Base-by-base conservation (phyloP, 1,140 invertebrate genomes). In the Formica exsecta region DNA sequence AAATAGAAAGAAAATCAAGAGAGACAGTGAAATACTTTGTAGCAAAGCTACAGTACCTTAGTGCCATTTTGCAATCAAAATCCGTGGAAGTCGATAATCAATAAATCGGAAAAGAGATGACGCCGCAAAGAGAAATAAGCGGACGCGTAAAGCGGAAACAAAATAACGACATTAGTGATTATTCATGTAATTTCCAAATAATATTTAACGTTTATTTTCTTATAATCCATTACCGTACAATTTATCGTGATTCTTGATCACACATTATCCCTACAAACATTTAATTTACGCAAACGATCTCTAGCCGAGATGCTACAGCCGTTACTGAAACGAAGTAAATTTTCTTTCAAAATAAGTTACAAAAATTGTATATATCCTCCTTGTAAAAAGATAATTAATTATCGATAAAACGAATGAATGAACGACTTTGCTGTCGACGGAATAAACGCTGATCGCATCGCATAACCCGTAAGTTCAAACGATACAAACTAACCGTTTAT, bases 111-210 rank as follows among this genome's bases (percentile, higher is more conserved):
- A 73, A 71, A 13, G 19, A 29, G 9, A 81, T 32, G n/a, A 32
- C 22, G 75, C 32, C 54, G 71, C 65, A 65, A 29, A 59, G 41
- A 32, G 16, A 61, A 64, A 54, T 62, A 64, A 74, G 25, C 41
- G 19, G 62, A 22, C 54, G 22, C 48, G 68, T 6, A 38, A 16
- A 59, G 41, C 70, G 61, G 57, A 76, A 85, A 80, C 38, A 70
- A 90, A 66, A 51, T 64, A 84, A 65, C 32, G 9, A 8, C 9
- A 44, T 44, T 44, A 76, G 57, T n/a, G 62, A 16, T 51, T 1
- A 51, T 51, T 51, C 48, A 5, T 11, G 48, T 48, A 6, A 64
- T 48, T 75, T 36, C 62, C 61, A 83, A 75, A 84, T 75, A 75
- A 84, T 48, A 19, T 62, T 62, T 75, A 57, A 61, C 57, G 48